A percentile compares a stretch with the other conserved stretches of the same genome.
phyloP scores from a whole-genome alignment of 2,113 vertebrate species.

The Sterrhoptilus dennistouni region DNA sequence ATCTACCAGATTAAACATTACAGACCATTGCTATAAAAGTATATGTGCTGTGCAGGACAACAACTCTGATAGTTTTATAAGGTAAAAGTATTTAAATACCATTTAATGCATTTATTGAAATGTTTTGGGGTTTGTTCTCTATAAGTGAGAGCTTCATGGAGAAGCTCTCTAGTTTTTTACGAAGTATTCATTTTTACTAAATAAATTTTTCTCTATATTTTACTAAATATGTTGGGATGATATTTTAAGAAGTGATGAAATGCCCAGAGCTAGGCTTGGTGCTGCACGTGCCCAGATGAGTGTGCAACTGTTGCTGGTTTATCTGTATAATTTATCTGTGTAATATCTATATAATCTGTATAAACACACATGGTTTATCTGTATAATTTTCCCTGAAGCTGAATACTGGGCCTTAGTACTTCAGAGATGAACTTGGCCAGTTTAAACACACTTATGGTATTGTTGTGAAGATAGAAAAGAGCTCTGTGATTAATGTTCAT shows the following conservation, averaged over 20 bases:
- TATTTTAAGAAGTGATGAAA: not conserved
- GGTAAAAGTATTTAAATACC: not conserved
- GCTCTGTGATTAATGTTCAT: not conserved
- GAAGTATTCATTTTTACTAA: no score
- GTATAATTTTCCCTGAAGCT: not conserved
- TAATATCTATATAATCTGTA: no score
- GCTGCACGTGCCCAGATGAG: rapidly evolving
- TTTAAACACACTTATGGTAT: not conserved
- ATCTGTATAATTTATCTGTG: no score
- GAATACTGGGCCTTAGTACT: not conserved
- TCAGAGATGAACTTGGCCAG: not conserved
- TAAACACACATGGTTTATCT: rapidly evolving
- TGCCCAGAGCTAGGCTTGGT: no score
- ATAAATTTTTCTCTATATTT: no score
- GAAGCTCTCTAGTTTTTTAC: no score
- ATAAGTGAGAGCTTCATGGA: rapidly evolving
- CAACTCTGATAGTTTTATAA: not conserved
- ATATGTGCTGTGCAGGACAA: rapidly evolving
- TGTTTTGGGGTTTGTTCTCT: not conserved
- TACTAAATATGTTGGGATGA: not conserved
- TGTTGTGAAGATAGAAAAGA: not conserved
- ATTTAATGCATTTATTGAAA: not conserved
- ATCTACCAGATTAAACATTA: not conserved
- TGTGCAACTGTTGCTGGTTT: not conserved
- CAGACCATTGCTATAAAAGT: rapidly evolving